These are phyloP conservation scores for Conus betulinus DNA, from an alignment of 1,140 invertebrate genomes.

Conservation along the genomic window DNA sequence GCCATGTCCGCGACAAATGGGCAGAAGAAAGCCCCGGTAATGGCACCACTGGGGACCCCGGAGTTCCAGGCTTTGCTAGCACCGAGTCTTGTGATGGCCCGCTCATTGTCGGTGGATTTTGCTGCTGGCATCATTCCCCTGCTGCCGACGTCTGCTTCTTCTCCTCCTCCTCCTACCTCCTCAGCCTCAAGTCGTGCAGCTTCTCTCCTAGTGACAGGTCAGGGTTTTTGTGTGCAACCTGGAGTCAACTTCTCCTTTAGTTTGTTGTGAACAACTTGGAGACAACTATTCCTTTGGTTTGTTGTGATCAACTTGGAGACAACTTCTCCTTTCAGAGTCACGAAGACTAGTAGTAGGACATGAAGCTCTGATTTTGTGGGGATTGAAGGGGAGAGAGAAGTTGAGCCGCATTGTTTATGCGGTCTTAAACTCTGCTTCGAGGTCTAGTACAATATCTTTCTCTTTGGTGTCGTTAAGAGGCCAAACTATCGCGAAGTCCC, in stretches of 20 bases:
- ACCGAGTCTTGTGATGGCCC: slow-evolving; percentile 10
- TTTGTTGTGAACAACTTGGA: no score
- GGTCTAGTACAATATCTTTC: no score
- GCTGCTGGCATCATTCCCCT: background rate
- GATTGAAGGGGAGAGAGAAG: no score
- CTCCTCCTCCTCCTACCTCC: background rate
- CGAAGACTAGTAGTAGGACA: no score
- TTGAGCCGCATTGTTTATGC: no score
- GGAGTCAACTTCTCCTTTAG: background rate
- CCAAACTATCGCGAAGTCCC: no score
- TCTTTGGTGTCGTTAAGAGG: no score
- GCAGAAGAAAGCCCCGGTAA: slow-evolving; percentile 7
- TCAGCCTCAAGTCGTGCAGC: background rate
- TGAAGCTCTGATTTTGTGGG: no score
- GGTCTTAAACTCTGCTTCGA: no score
- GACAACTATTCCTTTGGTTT: no score
- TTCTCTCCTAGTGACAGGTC: background rate
- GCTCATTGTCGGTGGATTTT: slow-evolving; percentile 5
- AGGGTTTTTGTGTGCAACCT: background rate
- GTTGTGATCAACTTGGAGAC: no score
- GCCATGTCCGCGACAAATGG: slow-evolving; percentile 20
- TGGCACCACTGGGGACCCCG: background rate
- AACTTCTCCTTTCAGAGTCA: no score
- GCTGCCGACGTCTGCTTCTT: background rate
- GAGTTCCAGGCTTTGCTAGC: background rate